phyloP scores from a whole-genome alignment of 2,113 vertebrate genomes.

The Rhegmatorhina hoffmannsi region DNA sequence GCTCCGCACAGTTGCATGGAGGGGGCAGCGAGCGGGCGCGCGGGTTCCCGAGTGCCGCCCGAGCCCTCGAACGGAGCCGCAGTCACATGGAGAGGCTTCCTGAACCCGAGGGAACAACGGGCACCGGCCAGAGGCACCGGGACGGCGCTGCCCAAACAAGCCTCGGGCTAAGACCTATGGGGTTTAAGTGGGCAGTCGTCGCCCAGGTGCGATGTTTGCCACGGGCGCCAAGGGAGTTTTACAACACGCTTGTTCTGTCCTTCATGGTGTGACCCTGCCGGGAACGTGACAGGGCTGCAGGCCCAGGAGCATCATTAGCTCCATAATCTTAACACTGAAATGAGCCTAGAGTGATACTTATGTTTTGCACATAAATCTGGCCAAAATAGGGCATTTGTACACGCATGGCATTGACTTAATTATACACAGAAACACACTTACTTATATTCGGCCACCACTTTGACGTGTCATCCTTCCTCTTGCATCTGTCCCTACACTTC shows the following conservation, averaged over 20 bases:
- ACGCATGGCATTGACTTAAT: accelerated
- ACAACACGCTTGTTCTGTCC: accelerated
- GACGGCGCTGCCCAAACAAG: accelerated
- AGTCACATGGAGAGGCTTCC: accelerated
- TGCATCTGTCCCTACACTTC: not conserved
- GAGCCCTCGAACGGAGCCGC: accelerated
- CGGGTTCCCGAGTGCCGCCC: accelerated
- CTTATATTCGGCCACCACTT: not conserved
- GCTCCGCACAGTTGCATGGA: accelerated
- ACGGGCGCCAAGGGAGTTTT: not conserved
- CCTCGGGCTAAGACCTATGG: not conserved
- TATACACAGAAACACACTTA: not conserved
- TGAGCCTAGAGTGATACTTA: not conserved
- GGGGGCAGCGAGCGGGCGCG: accelerated
- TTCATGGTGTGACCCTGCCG: accelerated
- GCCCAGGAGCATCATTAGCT: not conserved
- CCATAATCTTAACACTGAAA: accelerated
- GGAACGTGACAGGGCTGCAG: not conserved
- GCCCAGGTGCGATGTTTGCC: not conserved
- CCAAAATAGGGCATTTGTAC: not conserved
- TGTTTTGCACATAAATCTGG: not conserved
- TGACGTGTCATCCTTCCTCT: not conserved
- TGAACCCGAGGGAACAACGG: accelerated
- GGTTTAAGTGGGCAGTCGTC: accelerated
- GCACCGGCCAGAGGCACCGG: accelerated